phyloP scores from a whole-genome alignment of 2,113 vertebrate species.

The Hippocampus guttulatus region DNA sequence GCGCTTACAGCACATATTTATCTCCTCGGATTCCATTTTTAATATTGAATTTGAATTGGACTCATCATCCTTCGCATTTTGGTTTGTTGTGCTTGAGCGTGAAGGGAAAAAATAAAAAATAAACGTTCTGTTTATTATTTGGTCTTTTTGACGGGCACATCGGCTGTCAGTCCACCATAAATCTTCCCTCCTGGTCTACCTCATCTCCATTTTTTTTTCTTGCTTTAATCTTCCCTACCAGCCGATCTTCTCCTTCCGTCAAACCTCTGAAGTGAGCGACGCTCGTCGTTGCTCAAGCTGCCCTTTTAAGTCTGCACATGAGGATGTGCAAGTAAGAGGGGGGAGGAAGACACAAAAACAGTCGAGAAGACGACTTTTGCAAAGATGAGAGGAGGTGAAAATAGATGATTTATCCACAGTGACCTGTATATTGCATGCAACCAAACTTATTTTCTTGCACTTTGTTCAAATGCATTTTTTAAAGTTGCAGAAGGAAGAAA shows the following conservation, averaged over 20 bases:
- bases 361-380: background rate
- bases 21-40: background rate
- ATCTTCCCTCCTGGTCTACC: conserved; percentile 53
- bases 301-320: conserved; percentile 61
- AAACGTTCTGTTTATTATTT: conserved; percentile 6
- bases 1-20: background rate
- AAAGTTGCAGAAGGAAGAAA: background rate
- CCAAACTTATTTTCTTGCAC: conserved; percentile 8
- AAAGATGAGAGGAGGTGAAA: conserved; percentile 4
- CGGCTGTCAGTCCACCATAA: conserved; percentile 44
- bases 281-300: conserved; percentile 51
- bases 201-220: conserved; percentile 42
- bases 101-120: conserved; percentile 5
- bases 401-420: conserved; percentile 29
- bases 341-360: conserved; percentile 25
- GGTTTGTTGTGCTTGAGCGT: conserved; percentile 4
- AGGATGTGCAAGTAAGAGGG: conserved; percentile 15
- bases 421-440: conserved; percentile 35
- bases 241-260: conserved; percentile 33
- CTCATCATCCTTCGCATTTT: conserved; percentile 17
- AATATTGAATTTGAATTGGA: background rate
- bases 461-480: background rate
- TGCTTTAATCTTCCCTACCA: conserved; percentile 51
- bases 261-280: conserved; percentile 47
- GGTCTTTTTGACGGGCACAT: conserved; percentile 32